Base-by-base conservation (phyloP, 2,797 vertebrate species). In the Gila robusta region DNA sequence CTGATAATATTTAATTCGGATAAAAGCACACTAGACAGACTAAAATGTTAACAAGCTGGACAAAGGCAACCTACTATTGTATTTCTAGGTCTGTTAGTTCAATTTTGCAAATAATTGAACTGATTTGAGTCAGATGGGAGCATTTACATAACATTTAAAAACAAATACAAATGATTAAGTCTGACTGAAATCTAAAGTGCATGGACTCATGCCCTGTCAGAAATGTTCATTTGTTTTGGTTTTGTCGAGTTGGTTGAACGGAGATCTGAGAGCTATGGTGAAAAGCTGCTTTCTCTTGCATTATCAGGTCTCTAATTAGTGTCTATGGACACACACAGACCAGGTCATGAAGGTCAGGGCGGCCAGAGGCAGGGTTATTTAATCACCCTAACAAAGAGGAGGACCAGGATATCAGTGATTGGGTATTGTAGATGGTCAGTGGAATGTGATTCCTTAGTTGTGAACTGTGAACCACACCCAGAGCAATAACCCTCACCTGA, bases 291-390 rank as follows among this genome's bases (percentile, higher is more conserved):
- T 89, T 85, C 73, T 89, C 70, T 47, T 83, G 91, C 93, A 92
- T 94, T 93, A 93, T 93, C 91, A 89, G 90, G 85, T 91, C 92
- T 89, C 90, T 94, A 87, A 93, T 92, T 94, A 93, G 94, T 95
- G 92, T 91, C 94, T 92, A 83, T 56, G 93, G 94, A 93, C 90
- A 94, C 91, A 95, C 90, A 90, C 91, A 89, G 94, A 93, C 92
- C 93, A 93, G 94, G 93, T 94, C 94, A 92, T 47, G 0, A 85
- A 66, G 95, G 93, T 95, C 93, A 93, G 88, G 54, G 81, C 17
- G 59, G 90, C 93, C 91, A 93, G 90, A 91, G 91, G 92, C 92
- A 92, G 86, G 92, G 92, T 92, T 94, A 91, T 94, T 94, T 94
- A 95, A 93, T 93, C 93, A 88, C 88, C 77, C 54, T 85, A 88